These are phyloP conservation scores for Zeus faber DNA, from an alignment of 2,113 vertebrate genomes.

Conservation along the genomic window DNA sequence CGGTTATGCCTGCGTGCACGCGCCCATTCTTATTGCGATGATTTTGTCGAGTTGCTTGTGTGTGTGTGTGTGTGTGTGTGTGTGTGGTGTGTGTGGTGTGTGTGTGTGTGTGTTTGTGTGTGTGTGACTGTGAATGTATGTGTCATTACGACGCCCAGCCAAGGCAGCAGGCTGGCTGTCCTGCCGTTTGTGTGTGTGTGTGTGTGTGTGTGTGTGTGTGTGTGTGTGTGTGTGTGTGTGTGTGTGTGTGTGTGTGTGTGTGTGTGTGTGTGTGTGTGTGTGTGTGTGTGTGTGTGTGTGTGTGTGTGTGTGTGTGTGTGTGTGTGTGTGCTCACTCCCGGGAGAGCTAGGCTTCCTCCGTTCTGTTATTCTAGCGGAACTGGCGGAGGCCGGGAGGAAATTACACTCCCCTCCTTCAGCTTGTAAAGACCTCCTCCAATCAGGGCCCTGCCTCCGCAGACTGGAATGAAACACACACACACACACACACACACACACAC, in stretches of 20 bases:
- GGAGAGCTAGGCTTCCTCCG: conserved; percentile 78
- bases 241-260: conserved; percentile 59
- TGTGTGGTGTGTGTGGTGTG: conserved; percentile 4
- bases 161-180: neutral
- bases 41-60: neutral
- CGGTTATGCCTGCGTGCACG: neutral
- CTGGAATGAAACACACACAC: neutral
- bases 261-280: conserved; percentile 22
- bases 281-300: conserved; percentile 36
- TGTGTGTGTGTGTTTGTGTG: neutral
- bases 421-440: conserved; percentile 79
- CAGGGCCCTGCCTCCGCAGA: conserved; percentile 61
- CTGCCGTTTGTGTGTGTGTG: conserved; percentile 35
- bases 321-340: conserved; percentile 64
- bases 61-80: neutral
- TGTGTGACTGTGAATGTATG: conserved; percentile 3
- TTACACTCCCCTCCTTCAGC: conserved; percentile 80
- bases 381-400: conserved; percentile 80
- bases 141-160: neutral
- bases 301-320: conserved; percentile 41
- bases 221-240: conserved; percentile 46
- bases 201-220: conserved; percentile 43
- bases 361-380: conserved; percentile 83
- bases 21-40: neutral
- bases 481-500: conserved; percentile 6